A percentile compares a stretch with the other conserved stretches of the same genome.
Conservation (phyloP, 64 coral and sea anemone genomes). For the Anthopleura sola region DNA sequence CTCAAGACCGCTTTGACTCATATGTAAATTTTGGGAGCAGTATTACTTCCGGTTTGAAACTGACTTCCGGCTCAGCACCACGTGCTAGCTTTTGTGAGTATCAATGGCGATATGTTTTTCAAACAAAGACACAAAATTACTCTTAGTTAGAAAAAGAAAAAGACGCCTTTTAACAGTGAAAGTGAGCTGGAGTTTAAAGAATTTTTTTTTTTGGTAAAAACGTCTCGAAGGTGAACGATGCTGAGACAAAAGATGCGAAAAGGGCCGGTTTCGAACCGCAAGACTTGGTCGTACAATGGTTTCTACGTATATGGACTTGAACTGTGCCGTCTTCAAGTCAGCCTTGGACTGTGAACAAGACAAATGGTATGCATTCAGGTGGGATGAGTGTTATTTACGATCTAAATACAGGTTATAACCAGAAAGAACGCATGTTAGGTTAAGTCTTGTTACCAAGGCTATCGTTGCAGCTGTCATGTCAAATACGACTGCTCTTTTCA, state of each 20-base stretch:
- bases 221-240: no score
- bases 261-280: not conserved
- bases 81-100: not conserved
- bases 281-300: not conserved
- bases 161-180: not conserved
- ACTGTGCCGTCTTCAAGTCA: not conserved
- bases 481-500: conserved; percentile 5
- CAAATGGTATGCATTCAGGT: not conserved
- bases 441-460: not conserved
- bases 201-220: no score
- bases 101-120: not conserved
- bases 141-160: not conserved
- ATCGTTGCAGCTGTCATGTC: not conserved
- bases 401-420: not conserved
- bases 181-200: not conserved
- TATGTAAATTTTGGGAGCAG: not conserved
- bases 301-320: not conserved
- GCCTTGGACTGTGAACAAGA: not conserved
- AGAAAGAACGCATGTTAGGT: not conserved
- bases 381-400: not conserved
- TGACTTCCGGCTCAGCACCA: not conserved
- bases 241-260: not conserved
- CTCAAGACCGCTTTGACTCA: not conserved
- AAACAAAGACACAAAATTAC: not conserved
- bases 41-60: not conserved